Conservation (phyloP, 2,113 vertebrate species). For the Serilophus lunatus region DNA sequence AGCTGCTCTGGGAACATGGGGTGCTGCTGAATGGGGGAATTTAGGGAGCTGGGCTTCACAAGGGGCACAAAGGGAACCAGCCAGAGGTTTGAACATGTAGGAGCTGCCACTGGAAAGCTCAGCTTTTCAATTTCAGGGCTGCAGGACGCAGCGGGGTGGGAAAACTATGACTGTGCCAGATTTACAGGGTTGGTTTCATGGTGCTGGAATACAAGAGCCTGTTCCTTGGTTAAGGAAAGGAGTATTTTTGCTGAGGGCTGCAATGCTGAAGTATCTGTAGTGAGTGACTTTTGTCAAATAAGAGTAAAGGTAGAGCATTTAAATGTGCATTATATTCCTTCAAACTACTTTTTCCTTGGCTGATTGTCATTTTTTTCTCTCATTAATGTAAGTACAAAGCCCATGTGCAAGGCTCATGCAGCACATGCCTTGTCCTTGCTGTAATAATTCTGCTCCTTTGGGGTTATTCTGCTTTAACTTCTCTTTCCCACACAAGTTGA, state of each 20-base stretch:
- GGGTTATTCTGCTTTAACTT: background rate
- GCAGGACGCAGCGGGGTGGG: background rate
- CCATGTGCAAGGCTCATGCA: background rate
- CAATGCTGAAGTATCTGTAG: accelerated
- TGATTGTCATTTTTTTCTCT: background rate
- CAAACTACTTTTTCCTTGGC: background rate
- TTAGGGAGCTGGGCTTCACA: background rate
- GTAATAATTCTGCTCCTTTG: background rate
- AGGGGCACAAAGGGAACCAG: background rate
- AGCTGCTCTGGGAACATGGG: background rate
- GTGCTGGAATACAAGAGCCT: background rate
- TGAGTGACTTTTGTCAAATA: background rate
- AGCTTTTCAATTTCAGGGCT: background rate
- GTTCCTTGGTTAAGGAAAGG: background rate
- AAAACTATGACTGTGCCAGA: accelerated
- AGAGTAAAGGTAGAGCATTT: background rate
- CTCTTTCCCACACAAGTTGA: background rate
- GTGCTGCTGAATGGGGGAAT: background rate
- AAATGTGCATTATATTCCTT: background rate
- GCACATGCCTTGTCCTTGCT: background rate
- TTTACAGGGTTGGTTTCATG: background rate
- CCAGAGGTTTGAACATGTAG: accelerated
- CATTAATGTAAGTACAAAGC: background rate
- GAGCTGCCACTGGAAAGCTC: background rate
- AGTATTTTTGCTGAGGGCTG: background rate